A percentile compares a stretch with the other conserved stretches of the same genome.
Conservation (phyloP, 2,888 invertebrate genomes). For the Scrobipalpa atriplicella region DNA sequence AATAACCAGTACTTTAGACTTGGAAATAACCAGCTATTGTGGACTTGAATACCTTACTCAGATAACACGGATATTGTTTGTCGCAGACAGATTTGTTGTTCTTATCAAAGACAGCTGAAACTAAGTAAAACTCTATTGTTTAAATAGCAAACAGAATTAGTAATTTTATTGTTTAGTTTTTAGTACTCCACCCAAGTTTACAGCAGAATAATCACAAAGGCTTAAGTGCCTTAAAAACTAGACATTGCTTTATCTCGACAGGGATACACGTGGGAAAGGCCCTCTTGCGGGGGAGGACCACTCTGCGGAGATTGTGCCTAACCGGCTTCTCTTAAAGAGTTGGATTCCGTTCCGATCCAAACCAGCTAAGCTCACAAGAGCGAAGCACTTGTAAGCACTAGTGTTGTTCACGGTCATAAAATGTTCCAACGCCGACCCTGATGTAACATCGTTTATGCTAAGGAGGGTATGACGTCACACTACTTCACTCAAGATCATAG, state of each 20-base stretch:
- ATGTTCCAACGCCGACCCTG: neutral
- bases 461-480: slow-evolving; percentile 4
- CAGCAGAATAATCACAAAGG: no score
- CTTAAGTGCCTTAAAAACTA: no score
- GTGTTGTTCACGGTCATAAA: neutral
- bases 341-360: no score
- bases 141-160: neutral
- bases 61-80: slow-evolving; percentile 10
- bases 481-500: neutral
- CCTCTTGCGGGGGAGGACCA: no score
- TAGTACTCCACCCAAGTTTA: no score
- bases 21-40: neutral
- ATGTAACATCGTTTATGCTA: slow-evolving; percentile 7
- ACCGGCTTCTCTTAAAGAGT: no score
- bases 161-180: neutral
- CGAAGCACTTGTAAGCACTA: neutral
- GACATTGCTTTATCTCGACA: no score
- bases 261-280: no score
- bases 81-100: neutral
- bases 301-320: no score
- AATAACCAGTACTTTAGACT: neutral
- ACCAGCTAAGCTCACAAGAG: no score
- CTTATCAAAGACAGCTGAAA: neutral
- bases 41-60: neutral
- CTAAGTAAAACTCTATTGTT: neutral